Percentiles rank a stretch among this genome's conserved stretches.
Evolutionary conservation across 2,888 invertebrate genomes (phyloP).

Genomic region (Dryomyza anilis): DNA sequence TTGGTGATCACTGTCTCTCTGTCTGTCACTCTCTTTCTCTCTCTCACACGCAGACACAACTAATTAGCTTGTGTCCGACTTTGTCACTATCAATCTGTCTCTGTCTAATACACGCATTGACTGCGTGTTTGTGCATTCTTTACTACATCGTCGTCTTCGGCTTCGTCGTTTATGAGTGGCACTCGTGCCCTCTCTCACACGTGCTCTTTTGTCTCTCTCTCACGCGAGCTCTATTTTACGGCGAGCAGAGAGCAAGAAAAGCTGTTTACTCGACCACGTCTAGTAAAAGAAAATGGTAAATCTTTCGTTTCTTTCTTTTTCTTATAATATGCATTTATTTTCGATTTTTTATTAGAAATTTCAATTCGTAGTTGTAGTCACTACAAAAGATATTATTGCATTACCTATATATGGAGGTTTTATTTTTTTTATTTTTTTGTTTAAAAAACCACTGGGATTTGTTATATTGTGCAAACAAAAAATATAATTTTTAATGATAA

Average conservation of each 20-base stretch:
- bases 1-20: not conserved
- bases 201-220: too few species aligned
- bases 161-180: conserved; percentile 1
- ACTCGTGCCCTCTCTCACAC: conserved; percentile 14
- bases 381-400: too few species aligned
- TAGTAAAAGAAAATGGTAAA: conserved; percentile 59
- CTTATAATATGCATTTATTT: too few species aligned
- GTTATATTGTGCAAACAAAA: too few species aligned
- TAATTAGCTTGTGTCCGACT: not conserved
- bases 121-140: conserved; percentile 5
- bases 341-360: too few species aligned
- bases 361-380: too few species aligned
- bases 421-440: too few species aligned
- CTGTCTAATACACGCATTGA: not conserved
- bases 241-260: conserved; percentile 36
- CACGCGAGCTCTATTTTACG: not conserved
- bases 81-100: not conserved
- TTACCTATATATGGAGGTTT: too few species aligned
- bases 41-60: too few species aligned
- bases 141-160: conserved; percentile 27
- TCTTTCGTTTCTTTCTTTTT: conserved; percentile 38
- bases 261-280: conserved; percentile 31
- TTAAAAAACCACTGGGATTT: too few species aligned
- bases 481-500: too few species aligned
- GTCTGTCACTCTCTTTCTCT: not conserved